These are phyloP conservation scores for Hymenochirus boettgeri DNA, from an alignment of 2,113 vertebrate species.

Conservation along the genomic window DNA sequence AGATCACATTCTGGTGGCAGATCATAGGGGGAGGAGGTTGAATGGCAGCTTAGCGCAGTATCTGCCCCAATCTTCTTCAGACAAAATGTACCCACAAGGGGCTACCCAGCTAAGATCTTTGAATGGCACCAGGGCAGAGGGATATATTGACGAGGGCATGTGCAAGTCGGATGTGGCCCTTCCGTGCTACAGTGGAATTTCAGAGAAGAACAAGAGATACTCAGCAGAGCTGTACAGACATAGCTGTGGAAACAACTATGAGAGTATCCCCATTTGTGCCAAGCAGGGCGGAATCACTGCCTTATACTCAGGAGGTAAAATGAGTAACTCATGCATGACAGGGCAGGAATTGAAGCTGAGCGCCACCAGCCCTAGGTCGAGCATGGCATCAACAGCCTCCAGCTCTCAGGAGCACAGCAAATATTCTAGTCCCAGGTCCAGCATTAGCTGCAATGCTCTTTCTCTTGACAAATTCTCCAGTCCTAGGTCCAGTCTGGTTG, in stretches of 20 bases:
- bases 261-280: slow-evolving; percentile 58
- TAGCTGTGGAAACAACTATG: slow-evolving; percentile 64
- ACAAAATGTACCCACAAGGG: slow-evolving; percentile 63
- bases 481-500: slow-evolving; percentile 68
- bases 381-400: slow-evolving; percentile 61
- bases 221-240: slow-evolving; percentile 74
- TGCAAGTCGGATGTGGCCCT: slow-evolving; percentile 78
- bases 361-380: slow-evolving; percentile 68
- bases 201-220: slow-evolving; percentile 71
- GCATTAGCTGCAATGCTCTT: slow-evolving; percentile 56
- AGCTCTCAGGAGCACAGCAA: slow-evolving; percentile 69
- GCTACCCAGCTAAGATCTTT: slow-evolving; percentile 60
- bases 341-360: slow-evolving; percentile 44
- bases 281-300: slow-evolving; percentile 53
- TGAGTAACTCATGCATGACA: slow-evolving; percentile 51
- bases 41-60: slow-evolving; percentile 63
- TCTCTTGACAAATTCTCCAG: slow-evolving; percentile 57
- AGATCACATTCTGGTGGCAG: slow-evolving; percentile 51
- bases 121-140: slow-evolving; percentile 57
- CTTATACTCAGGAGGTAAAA: slow-evolving; percentile 53
- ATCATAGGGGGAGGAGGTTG: slow-evolving; percentile 62
- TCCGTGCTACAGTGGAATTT: slow-evolving; percentile 63
- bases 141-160: slow-evolving; percentile 64
- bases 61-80: slow-evolving; percentile 60
- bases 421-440: slow-evolving; percentile 73